A percentile compares a stretch with the other conserved stretches of the same genome.
Evolutionary conservation across 1,140 invertebrate genomes (phyloP).

Genomic region (Melanaphis sacchari): DNA sequence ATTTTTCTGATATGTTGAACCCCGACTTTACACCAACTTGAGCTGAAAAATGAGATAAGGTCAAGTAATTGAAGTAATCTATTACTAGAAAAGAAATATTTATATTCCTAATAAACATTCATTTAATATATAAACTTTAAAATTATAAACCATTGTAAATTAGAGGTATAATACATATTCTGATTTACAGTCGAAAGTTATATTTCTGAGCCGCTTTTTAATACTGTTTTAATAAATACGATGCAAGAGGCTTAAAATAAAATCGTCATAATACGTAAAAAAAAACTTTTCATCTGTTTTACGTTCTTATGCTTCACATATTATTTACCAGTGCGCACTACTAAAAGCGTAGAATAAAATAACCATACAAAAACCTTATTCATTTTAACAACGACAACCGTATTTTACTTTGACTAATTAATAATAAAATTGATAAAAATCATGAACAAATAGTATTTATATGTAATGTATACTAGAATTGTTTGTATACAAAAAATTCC

Average conservation of each 20-base stretch:
- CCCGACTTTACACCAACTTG: neutral
- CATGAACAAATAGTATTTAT: too few relatives aligned
- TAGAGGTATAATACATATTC: neutral
- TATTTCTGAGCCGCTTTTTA: neutral
- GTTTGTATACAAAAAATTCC: too few relatives aligned
- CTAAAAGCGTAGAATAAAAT: neutral
- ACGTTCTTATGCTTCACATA: neutral
- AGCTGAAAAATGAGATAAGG: neutral
- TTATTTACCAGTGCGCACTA: neutral
- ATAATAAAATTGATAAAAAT: too few relatives aligned
- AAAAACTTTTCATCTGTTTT: neutral
- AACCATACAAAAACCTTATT: rapidly evolving
- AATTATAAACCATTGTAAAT: neutral
- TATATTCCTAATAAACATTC: neutral
- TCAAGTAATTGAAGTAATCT: neutral
- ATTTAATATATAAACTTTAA: neutral
- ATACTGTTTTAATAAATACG: neutral
- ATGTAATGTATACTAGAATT: too few relatives aligned
- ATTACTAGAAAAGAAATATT: neutral
- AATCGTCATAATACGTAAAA: too few relatives aligned
- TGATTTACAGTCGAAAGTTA: neutral
- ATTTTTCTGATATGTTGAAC: neutral
- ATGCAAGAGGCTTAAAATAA: too few relatives aligned
- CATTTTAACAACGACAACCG: too few relatives aligned
- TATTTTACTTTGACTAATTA: too few relatives aligned